Evolutionary conservation across 2,113 vertebrate species (phyloP), one percentile per base, ranked within the genome.

Genomic region (Oxygymnocypris stewartii): DNA sequence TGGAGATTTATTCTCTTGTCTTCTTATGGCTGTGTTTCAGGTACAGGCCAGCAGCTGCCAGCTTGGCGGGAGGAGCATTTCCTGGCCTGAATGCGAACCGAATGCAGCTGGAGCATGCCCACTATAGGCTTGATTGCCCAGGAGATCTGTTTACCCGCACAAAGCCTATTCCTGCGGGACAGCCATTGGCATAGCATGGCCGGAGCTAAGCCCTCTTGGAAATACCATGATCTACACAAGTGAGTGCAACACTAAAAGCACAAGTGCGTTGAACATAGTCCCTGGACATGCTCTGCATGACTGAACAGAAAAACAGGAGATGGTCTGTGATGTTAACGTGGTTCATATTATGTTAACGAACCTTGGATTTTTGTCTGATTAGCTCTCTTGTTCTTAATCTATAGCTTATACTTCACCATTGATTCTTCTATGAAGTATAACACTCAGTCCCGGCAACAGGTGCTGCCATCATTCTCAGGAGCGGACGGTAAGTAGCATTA

Each of bases 111-210:
- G 94, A 95, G 89, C 14, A 99, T 98, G 98, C 98, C 97, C 91
- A 96, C 96, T 88, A 97, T 97, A 86, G 96, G 97, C 93, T 94
- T 99, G 88, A 96, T 96, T 92, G 94, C 96, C 90, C 97, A 97
- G 93, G 97, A 98, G 93, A 95, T 97, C 89, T 93, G 94, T 94
- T 94, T 96, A 90, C 96, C 96, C 44, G 88, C 97, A 59, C 97
- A 97, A 93, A 94, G 93, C 0, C 94, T 95, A 86, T 97, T 97
- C 92, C 95, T 97, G 87, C 94, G 95, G 81, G 92, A 91, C 89
- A 92, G 92, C 92, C 91, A 95, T 90, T 95, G 93, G 93, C 96
- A 95, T 91, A 95, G 94, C 93, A 93, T 97, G 95, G 96, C 96
- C 91, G 94, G 78, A 85, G 89, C 95, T 91, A 97, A 96, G 91